phyloP scores from a whole-genome alignment of 1,140 invertebrate species.

The Drosophila melanica region DNA sequence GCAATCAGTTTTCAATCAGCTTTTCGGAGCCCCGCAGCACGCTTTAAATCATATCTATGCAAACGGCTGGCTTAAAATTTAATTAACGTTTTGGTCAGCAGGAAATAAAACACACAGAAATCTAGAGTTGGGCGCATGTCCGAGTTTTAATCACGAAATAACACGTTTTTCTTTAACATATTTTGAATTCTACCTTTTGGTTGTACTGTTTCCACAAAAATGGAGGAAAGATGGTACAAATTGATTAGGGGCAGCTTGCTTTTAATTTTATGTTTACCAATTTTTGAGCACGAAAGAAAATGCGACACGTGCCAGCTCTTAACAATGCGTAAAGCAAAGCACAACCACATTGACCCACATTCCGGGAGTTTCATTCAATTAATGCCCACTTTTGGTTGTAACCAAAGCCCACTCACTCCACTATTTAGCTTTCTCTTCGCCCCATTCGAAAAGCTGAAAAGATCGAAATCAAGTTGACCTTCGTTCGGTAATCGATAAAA shows the following conservation, averaged over 20 bases:
- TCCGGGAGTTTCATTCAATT: slow-evolving; percentile 37
- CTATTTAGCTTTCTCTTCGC: no score
- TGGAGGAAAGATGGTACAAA: no score
- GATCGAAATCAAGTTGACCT: slow-evolving; percentile 28
- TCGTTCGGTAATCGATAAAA: slow-evolving; percentile 27
- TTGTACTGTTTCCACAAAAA: no score
- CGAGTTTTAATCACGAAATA: no score
- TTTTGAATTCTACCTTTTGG: no score
- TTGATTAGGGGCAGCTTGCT: no score
- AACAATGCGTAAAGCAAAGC: slow-evolving; percentile 13
- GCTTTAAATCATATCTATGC: slow-evolving; percentile 17
- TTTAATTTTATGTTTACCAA: no score
- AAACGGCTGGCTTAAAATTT: slow-evolving; percentile 58
- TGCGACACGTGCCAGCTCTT: no score
- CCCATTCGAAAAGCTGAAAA: background rate
- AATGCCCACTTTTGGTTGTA: slow-evolving; percentile 18
- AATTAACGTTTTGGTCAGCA: slow-evolving; percentile 60
- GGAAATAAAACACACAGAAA: slow-evolving; percentile 10
- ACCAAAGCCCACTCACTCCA: no score
- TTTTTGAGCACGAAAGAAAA: no score
- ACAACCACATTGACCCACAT: slow-evolving; percentile 46
- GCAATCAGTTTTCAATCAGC: slow-evolving; percentile 38
- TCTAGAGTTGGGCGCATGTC: background rate
- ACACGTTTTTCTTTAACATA: no score
- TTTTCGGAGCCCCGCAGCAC: background rate